Conservation (phyloP, 2,888 invertebrate species). For the Leucophora obtusa region DNA sequence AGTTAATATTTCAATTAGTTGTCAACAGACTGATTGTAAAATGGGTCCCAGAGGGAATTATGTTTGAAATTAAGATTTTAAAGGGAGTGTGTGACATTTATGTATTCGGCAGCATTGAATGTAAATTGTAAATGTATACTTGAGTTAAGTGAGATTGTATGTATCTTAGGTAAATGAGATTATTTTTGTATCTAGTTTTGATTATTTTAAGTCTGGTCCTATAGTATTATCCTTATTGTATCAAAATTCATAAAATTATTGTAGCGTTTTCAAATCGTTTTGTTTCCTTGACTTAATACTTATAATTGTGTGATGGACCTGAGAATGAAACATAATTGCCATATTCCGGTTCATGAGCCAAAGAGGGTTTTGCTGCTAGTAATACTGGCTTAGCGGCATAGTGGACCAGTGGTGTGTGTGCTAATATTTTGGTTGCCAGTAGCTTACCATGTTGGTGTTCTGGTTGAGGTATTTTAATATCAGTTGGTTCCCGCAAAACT, state of each 20-base stretch:
- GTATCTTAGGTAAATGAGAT: constrained; percentile 48
- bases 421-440: constrained; percentile 69
- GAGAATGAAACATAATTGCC: constrained; percentile 72
- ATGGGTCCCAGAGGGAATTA: not conserved
- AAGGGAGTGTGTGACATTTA: not conserved
- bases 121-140: constrained; percentile 11
- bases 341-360: constrained; percentile 44
- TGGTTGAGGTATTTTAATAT: constrained; percentile 75
- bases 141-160: constrained; percentile 16
- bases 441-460: constrained; percentile 65
- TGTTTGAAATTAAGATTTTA: not conserved
- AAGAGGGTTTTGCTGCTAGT: constrained; percentile 3
- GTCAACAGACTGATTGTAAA: not conserved
- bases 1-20: not conserved
- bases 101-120: not conserved
- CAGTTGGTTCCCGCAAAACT: constrained; percentile 79
- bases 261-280: not conserved
- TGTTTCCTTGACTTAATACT: constrained; percentile 67
- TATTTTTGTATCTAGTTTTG: constrained; percentile 25
- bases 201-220: constrained; percentile 38
- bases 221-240: not conserved
- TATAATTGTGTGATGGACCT: constrained; percentile 70
- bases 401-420: constrained; percentile 69
- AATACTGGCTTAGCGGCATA: constrained; percentile 61
- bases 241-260: constrained; percentile 22